Percentiles rank a stretch among this genome's conserved stretches.
Conservation (phyloP, 2,888 invertebrate genomes). For the Drosophila stalkeri region DNA sequence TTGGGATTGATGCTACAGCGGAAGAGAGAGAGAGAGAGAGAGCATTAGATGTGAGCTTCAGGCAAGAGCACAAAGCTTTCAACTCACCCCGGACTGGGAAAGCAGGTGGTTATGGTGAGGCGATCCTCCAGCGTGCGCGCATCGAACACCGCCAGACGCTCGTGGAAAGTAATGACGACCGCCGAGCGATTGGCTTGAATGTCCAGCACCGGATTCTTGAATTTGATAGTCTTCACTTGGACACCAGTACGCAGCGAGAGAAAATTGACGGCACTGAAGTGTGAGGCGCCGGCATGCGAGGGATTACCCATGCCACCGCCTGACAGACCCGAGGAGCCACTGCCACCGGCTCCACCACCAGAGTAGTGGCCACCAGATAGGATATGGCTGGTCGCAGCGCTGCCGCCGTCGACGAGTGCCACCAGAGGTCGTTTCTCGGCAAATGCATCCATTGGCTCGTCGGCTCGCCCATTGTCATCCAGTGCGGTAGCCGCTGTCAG, state of each 20-base stretch:
- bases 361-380: conserved; percentile 86
- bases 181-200: conserved; percentile 95
- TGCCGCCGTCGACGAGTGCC: conserved; percentile 94
- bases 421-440: conserved; percentile 93
- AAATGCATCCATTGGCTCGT: conserved; percentile 88
- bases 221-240: conserved; percentile 93
- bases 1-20: conserved; percentile 86
- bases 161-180: conserved; percentile 94
- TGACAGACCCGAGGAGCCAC: conserved; percentile 84
- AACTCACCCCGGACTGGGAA: conserved; percentile 91
- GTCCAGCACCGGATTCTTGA: conserved; percentile 95
- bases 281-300: conserved; percentile 86
- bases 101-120: conserved; percentile 95
- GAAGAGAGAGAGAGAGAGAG: not conserved
- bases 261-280: conserved; percentile 93
- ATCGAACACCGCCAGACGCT: conserved; percentile 96
- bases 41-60: not conserved
- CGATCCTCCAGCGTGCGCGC: conserved; percentile 94
- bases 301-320: conserved; percentile 66
- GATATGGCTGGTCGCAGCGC: conserved; percentile 89
- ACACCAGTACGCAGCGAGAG: conserved; percentile 88
- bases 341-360: conserved; percentile 89
- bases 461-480: conserved; percentile 85
- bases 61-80: no score
- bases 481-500: conserved; percentile 77